Evolutionary conservation across 2,888 invertebrate genomes (phyloP), one percentile per base, ranked within the genome.

Genomic region (Drosophila macrospina): DNA sequence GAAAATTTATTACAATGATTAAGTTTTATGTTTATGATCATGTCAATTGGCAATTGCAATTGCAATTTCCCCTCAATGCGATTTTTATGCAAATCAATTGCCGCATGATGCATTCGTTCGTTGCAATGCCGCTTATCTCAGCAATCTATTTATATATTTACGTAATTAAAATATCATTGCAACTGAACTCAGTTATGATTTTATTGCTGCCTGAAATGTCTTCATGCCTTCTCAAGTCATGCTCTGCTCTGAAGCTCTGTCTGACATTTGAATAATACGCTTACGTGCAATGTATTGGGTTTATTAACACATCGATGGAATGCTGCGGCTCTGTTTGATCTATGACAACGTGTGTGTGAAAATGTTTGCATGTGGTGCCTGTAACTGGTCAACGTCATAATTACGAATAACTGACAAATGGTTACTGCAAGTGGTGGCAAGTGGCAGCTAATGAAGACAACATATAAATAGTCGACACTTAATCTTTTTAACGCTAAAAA

Each of bases 91-190:
- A 73, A 82, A 73, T 79, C 44, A 24, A 30, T 3, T 44, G 37
- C 24, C 45, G 30, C 63, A 71, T 74, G 63, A 75, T 66, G 67
- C 61, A 56, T 57, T 44, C 44, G 42, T 37, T 56, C 52, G 41
- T 50, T 16, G 20, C 1, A 24, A 2, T 7, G 2, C 7, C 6
- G 55, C 75, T 78, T 83, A 88, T 84, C 88, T 78, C 76, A 78
- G 65, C 61, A 39, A 84, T 74, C 81, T 86, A 75, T 81, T 77
- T 74, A 81, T 84, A 84, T 72, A 81, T 79, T 79, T 73, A 77
- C 84, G 86, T 70, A 88, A 88, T 86, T 88, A 80, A 86, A 88
- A 83, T 65, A 76, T 88, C 88, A 81, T 74, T 74, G 54, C 61
- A 16, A 51, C 20, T 61, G 63, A 16, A 59, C 26, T 61, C 42